phyloP scores from a whole-genome alignment of 92 coral and sea anemone species.

The Pocillopora meandrina region DNA sequence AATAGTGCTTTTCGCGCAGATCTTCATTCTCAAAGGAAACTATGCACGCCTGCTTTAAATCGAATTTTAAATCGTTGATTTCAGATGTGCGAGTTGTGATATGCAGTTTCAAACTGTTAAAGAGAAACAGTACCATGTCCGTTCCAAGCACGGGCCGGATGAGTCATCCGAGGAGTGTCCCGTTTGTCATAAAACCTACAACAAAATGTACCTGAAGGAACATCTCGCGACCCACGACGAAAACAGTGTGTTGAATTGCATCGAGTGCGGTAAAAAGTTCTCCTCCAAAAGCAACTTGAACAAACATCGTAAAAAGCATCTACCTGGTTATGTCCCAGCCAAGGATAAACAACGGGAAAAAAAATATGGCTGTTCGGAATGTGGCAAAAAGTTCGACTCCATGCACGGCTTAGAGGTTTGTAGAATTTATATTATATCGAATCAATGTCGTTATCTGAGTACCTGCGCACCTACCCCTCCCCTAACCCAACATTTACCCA shows the following conservation, averaged over 20 bases:
- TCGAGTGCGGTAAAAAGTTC: conserved; percentile 71
- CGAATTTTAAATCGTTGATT: background rate
- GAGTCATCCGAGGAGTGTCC: conserved; percentile 56
- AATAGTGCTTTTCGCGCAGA: too few species aligned
- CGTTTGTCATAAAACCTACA: conserved; percentile 68
- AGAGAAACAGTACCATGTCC: conserved; percentile 54
- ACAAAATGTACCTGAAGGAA: conserved; percentile 56
- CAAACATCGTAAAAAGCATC: conserved; percentile 78
- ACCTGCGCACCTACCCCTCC: too few species aligned
- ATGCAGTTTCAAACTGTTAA: conserved; percentile 48
- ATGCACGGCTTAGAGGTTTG: conserved; percentile 68
- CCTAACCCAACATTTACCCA: too few species aligned
- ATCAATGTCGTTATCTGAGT: background rate
- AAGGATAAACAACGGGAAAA: conserved; percentile 48
- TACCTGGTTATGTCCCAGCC: conserved; percentile 64
- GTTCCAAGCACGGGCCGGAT: conserved; percentile 46
- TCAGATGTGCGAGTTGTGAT: conserved; percentile 61
- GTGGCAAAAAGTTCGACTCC: conserved; percentile 76
- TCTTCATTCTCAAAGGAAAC: background rate
- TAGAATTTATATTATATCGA: background rate
- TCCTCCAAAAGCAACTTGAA: conserved; percentile 82
- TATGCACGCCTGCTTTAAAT: background rate
- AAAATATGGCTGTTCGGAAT: conserved; percentile 64
- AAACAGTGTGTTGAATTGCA: conserved; percentile 70
- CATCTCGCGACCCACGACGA: conserved; percentile 66